Evolutionary conservation across 2,797 vertebrate species (phyloP).

Genomic region (Distichodus sexfasciatus): DNA sequence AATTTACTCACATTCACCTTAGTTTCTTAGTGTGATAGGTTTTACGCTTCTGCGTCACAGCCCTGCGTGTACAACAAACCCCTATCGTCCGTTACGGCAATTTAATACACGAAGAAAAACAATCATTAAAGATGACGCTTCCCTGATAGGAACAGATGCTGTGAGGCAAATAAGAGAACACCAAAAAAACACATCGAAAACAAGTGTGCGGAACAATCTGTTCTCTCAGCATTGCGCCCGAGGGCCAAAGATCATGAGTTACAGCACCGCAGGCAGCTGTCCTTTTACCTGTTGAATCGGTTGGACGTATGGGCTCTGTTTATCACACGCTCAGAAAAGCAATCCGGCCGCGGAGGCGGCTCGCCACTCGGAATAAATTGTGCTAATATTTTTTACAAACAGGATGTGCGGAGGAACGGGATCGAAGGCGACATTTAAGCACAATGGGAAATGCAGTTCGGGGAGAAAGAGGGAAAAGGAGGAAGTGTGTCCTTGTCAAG

Average conservation of each 20-base stretch:
- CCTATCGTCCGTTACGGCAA: too few species aligned
- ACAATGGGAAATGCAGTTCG: not conserved
- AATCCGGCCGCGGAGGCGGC: not conserved
- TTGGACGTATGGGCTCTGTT: constrained; percentile 1
- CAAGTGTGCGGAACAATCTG: constrained; percentile 40
- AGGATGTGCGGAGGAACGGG: not conserved
- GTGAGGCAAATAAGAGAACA: not conserved
- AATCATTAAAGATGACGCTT: not conserved
- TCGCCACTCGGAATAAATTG: not conserved
- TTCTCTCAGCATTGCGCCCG: constrained; percentile 14
- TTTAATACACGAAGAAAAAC: not conserved
- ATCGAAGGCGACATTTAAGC: constrained; percentile 4
- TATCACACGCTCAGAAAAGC: constrained; percentile 12
- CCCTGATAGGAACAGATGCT: not conserved
- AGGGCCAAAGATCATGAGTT: constrained; percentile 30
- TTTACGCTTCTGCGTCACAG: too few species aligned
- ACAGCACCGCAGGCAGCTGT: constrained; percentile 6
- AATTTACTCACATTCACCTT: too few species aligned
- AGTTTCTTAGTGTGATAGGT: too few species aligned
- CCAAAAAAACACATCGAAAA: not conserved
- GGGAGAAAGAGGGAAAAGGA: not conserved
- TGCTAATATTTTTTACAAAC: not conserved
- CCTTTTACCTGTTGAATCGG: constrained; percentile 42
- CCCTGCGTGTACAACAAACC: too few species aligned
- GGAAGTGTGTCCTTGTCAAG: not conserved